Evolutionary conservation across 2,797 vertebrate genomes (phyloP), one percentile per base, ranked within the genome.

Genomic region (Clarias platycephalus): DNA sequence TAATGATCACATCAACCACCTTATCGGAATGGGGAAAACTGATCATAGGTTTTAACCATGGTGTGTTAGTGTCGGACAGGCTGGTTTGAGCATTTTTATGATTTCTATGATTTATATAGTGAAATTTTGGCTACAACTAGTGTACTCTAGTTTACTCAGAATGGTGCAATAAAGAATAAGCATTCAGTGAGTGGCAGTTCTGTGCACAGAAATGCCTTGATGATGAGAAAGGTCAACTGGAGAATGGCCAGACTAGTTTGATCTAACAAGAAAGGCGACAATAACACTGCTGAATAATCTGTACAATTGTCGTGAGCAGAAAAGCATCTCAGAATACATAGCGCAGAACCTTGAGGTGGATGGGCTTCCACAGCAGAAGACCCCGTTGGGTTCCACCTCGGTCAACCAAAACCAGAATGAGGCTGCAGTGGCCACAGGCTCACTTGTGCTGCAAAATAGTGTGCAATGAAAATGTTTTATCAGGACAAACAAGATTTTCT

Each of bases 311-410:
- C 5, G 5, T 44, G 37, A 72, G 24, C 22, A n/a, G 22, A n/a
- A 71, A 71, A 13, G 34, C 67, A 24, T 70, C 67, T 40, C 67
- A 40, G 24, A 26, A 72, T 8, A 0, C 40, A 49, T n/a, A 28
- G n/a, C 3, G 4, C 5, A 16, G 18, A 57, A 18, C 8, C 49
- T 55, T 53, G 44, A 44, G 9, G 22, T 5, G 0, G 22, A 24
- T 71, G 40, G 68, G 37, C 24, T n/a, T n/a, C 12, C 49, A 72
- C 44, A 72, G 44, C 6, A 53, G 44, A 53, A 26, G 40, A 55
- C 49, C 15, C 16, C 1, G 0, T 28, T 0, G 0, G 16, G 8
- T 75, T 55, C n/a, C 3, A 8, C 16, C n/a, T n/a, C 24, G 7
- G 24, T 26, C 37, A 49, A n/a, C 16, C n/a, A 55, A 74, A 26